Percentiles rank a stretch among this genome's conserved stretches.
These are phyloP conservation scores for Muricea muricata DNA, from an alignment of 92 coral and sea anemone species.

Conservation along the genomic window DNA sequence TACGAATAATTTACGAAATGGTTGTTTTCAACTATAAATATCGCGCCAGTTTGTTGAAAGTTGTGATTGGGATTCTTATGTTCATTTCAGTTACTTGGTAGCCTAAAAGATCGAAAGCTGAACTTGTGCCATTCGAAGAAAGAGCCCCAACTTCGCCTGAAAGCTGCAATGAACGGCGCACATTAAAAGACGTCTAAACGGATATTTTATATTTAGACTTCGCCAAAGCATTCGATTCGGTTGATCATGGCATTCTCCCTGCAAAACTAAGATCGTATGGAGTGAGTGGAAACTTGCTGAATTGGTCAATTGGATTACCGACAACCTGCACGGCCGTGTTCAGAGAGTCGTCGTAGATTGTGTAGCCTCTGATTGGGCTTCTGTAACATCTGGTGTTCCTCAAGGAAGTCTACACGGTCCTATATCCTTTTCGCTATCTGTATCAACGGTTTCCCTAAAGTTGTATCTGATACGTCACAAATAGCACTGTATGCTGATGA, in stretches of 20 bases:
- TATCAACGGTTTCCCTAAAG: not conserved
- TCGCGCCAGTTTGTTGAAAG: not conserved
- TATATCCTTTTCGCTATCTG: not conserved
- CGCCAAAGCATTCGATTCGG: too few species aligned
- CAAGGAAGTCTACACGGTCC: not conserved
- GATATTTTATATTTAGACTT: too few species aligned
- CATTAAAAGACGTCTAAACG: not conserved
- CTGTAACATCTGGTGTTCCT: not conserved
- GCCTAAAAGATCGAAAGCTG: too few species aligned
- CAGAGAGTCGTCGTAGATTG: constrained; percentile 15
- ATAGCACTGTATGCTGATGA: not conserved
- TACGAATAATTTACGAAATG: not conserved
- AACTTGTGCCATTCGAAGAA: too few species aligned
- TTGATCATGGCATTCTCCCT: too few species aligned
- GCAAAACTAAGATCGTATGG: not conserved
- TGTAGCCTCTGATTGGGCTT: constrained; percentile 7
- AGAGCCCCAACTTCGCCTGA: not conserved
- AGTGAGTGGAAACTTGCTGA: not conserved
- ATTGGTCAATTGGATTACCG: too few species aligned
- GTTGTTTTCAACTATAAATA: not conserved
- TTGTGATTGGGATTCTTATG: not conserved
- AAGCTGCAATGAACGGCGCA: not conserved
- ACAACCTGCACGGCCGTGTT: constrained; percentile 12
- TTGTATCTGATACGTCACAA: not conserved
- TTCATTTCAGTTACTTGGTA: not conserved